Conservation (phyloP, 2,113 vertebrate species). For the Thamnaconus septentrionalis region DNA sequence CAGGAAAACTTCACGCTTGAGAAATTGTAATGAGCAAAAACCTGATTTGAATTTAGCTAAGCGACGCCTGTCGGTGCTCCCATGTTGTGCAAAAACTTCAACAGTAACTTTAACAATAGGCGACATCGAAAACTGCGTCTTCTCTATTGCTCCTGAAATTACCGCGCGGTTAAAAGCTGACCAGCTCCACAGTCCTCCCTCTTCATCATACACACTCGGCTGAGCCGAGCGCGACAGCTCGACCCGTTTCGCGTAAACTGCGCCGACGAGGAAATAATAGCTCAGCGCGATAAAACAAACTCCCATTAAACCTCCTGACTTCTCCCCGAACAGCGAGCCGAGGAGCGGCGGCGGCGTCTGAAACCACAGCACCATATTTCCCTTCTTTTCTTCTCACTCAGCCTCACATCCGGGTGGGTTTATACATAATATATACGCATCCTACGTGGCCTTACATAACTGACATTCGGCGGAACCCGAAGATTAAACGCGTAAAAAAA, state of each 20-base stretch:
- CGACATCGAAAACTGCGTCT: too few relatives aligned
- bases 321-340: constrained; percentile 51
- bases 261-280: constrained; percentile 56
- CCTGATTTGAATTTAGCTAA: background rate
- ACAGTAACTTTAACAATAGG: too few relatives aligned
- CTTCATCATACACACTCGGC: too few relatives aligned
- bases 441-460: constrained; percentile 51
- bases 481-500: constrained; percentile 13
- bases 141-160: too few relatives aligned
- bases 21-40: background rate
- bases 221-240: constrained; percentile 46
- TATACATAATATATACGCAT: constrained; percentile 24
- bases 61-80: background rate
- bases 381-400: constrained; percentile 3
- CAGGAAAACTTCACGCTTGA: too few relatives aligned
- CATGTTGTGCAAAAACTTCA: background rate
- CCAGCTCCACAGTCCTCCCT: background rate
- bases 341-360: constrained; percentile 28
- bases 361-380: constrained; percentile 42
- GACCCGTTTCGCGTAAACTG: constrained; percentile 27
- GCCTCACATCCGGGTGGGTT: constrained; percentile 10
- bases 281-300: constrained; percentile 42
- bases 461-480: constrained; percentile 20
- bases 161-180: too few relatives aligned
- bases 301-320: constrained; percentile 45